These are phyloP conservation scores for Fulica atra DNA, from an alignment of 2,113 vertebrate genomes.

Conservation along the genomic window DNA sequence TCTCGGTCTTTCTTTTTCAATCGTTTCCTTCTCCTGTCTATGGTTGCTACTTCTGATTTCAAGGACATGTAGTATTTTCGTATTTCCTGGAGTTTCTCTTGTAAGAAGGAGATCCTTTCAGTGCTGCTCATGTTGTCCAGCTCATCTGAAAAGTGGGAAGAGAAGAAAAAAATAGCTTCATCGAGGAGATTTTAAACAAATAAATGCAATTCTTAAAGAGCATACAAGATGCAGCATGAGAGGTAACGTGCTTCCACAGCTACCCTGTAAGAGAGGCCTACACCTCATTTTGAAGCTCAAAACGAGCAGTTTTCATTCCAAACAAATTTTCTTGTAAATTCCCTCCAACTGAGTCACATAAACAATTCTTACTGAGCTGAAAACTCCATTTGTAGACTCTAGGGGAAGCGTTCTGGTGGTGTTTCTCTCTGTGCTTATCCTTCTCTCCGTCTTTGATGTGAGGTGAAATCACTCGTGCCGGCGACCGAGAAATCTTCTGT, in stretches of 20 bases:
- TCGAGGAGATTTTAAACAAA: not conserved
- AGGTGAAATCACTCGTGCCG: slow-evolving; percentile 80
- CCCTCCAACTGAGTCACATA: not conserved
- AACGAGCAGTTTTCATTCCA: not conserved
- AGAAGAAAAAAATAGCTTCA: not conserved
- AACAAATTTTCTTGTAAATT: not conserved
- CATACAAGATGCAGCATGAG: not conserved
- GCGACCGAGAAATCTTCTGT: slow-evolving; percentile 86
- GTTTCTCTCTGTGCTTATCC: slow-evolving; percentile 89
- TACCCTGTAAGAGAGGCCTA: not conserved
- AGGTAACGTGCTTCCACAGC: not conserved
- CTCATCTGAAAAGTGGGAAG: slow-evolving; percentile 79
- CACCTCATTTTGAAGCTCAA: not conserved
- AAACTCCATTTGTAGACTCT: slow-evolving; percentile 95
- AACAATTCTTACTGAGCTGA: slow-evolving; percentile 86
- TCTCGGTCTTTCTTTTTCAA: slow-evolving; percentile 99
- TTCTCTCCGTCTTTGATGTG: slow-evolving; percentile 86
- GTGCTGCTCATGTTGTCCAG: slow-evolving; percentile 92
- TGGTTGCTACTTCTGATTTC: slow-evolving; percentile 98
- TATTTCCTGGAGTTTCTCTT: slow-evolving; percentile 98
- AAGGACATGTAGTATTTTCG: slow-evolving; percentile 96
- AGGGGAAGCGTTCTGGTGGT: slow-evolving; percentile 82
- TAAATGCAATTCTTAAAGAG: not conserved
- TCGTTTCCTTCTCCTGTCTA: slow-evolving; percentile 93
- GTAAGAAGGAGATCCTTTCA: slow-evolving; percentile 94